Conservation (phyloP, 2,888 invertebrate species). For the Drosophila anomelani region DNA sequence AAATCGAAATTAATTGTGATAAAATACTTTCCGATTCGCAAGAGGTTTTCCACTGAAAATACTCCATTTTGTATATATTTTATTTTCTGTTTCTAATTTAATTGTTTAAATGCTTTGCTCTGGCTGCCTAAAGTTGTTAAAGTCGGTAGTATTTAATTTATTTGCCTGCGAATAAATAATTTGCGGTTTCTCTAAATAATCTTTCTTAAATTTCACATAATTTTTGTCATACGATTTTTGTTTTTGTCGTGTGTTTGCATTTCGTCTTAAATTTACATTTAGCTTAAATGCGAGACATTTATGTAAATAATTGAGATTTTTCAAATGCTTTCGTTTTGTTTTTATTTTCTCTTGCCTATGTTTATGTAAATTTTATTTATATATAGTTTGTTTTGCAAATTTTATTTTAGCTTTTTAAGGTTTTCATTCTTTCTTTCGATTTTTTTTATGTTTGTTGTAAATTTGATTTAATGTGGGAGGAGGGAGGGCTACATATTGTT, state of each 20-base stretch:
- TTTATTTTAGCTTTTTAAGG: constrained; percentile 38
- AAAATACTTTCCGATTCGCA: constrained; percentile 60
- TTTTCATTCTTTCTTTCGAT: constrained; percentile 27
- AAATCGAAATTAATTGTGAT: constrained; percentile 25
- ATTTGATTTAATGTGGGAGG: constrained; percentile 71
- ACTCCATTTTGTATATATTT: background rate
- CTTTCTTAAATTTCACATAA: constrained; percentile 24
- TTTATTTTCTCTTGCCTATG: constrained; percentile 47
- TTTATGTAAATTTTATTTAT: constrained; percentile 77
- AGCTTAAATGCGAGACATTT: constrained; percentile 80
- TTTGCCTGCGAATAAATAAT: constrained; percentile 54
- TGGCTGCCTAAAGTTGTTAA: constrained; percentile 56
- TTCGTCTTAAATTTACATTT: constrained; percentile 57
- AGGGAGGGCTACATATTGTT: constrained; percentile 18
- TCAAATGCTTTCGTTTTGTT: constrained; percentile 50
- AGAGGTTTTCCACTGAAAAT: constrained; percentile 32
- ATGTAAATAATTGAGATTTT: constrained; percentile 81
- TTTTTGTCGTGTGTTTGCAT: constrained; percentile 30
- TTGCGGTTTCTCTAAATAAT: constrained; percentile 52
- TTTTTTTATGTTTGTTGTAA: constrained; percentile 60
- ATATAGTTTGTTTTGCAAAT: constrained; percentile 50
- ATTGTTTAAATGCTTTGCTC: constrained; percentile 65
- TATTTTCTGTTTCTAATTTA: constrained; percentile 2
- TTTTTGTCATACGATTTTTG: constrained; percentile 21
- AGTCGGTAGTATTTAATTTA: constrained; percentile 22